Conservation (phyloP, 2,113 vertebrate genomes). For the Phylloscopus trochiloides region DNA sequence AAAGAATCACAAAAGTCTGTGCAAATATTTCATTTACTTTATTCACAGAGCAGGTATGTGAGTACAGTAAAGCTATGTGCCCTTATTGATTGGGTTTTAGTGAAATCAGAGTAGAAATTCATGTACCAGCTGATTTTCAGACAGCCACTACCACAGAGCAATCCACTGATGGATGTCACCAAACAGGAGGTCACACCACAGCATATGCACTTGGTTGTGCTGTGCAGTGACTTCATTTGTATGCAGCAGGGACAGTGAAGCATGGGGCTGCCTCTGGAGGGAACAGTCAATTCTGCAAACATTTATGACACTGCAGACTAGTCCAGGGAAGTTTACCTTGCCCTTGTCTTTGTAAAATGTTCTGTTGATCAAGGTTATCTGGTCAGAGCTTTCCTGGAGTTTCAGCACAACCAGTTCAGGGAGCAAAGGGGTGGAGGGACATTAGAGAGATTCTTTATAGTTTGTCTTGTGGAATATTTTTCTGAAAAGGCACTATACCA, state of each 20-base stretch:
- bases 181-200: slow-evolving; percentile 29
- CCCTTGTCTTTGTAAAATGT: neutral
- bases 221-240: slow-evolving; percentile 22
- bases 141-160: neutral
- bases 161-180: slow-evolving; percentile 40
- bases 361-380: slow-evolving; percentile 24
- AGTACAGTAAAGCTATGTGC: neutral
- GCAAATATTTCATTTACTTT: slow-evolving; percentile 27
- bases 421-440: neutral
- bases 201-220: neutral
- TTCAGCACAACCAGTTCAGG: neutral
- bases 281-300: slow-evolving; percentile 36
- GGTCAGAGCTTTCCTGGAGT: neutral
- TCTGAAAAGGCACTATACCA: neutral
- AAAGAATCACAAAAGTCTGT: neutral
- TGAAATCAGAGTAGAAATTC: slow-evolving; percentile 48
- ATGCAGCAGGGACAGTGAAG: neutral
- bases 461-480: neutral
- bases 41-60: neutral
- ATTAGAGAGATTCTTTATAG: neutral
- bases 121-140: slow-evolving; percentile 35
- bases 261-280: slow-evolving; percentile 16
- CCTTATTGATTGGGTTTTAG: slow-evolving; percentile 44
- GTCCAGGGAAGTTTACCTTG: slow-evolving; percentile 18
- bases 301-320: slow-evolving; percentile 5